phyloP scores from a whole-genome alignment of 2,113 vertebrate genomes.

The Corythoichthys haematopterus region DNA sequence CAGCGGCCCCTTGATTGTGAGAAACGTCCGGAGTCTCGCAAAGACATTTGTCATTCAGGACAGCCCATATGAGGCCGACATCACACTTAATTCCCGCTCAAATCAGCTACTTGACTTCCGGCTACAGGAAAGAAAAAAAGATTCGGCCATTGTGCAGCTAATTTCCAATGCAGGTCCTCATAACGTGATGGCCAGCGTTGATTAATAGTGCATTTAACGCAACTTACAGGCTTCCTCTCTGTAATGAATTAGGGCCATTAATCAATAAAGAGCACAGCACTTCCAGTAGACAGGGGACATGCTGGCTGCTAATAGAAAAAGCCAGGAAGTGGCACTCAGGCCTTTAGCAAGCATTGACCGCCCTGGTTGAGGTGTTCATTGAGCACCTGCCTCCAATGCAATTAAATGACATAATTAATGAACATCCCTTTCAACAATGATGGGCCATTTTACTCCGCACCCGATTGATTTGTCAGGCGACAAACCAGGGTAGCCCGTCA shows the following conservation, averaged over 20 bases:
- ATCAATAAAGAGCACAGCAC: constrained; percentile 99
- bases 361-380: constrained; percentile 86
- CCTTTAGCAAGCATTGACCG: constrained; percentile 89
- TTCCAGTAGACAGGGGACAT: constrained; percentile 94
- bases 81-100: constrained; percentile 86
- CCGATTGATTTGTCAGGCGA: constrained; percentile 80
- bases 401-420: constrained; percentile 98
- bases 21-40: constrained; percentile 83
- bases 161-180: constrained; percentile 82
- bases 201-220: constrained; percentile 99
- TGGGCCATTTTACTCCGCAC: constrained; percentile 83
- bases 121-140: constrained; percentile 33
- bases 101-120: constrained; percentile 74
- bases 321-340: constrained; percentile 75
- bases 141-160: constrained; percentile 15
- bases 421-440: constrained; percentile 82
- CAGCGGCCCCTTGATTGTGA: constrained; percentile 82
- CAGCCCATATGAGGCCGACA: constrained; percentile 87
- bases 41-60: constrained; percentile 86
- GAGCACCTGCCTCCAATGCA: constrained; percentile 90
- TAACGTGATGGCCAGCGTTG: constrained; percentile 97
- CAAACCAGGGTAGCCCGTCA: constrained; percentile 56
- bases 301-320: constrained; percentile 99
- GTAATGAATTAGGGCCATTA: constrained; percentile 99
- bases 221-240: constrained; percentile 90